These are phyloP conservation scores for Eupithecia exiguata DNA, from an alignment of 2,888 invertebrate species.

Conservation along the genomic window DNA sequence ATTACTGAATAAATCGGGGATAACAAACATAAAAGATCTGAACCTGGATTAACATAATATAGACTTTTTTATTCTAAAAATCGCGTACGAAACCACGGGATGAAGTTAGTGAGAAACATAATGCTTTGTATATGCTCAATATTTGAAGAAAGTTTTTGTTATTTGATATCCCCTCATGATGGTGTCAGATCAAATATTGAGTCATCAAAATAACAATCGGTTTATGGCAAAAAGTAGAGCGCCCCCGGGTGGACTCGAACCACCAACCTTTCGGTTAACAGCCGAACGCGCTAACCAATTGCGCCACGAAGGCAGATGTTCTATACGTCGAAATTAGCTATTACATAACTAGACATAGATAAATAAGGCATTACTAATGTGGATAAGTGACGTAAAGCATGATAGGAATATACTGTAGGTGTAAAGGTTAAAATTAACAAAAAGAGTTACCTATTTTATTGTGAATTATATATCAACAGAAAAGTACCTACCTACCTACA, in stretches of 20 bases:
- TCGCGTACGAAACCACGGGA: no score
- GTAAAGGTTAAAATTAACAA: background rate
- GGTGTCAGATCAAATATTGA: no score
- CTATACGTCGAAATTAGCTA: slow-evolving; percentile 47
- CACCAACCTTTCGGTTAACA: slow-evolving; percentile 99
- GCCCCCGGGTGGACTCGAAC: slow-evolving; percentile 99
- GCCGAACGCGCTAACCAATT: slow-evolving; percentile 98
- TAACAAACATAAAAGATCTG: no score
- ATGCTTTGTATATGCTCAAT: no score
- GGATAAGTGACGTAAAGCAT: background rate
- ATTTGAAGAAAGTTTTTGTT: no score
- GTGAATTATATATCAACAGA: background rate
- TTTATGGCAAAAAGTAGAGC: slow-evolving; percentile 71
- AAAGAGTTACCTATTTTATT: background rate
- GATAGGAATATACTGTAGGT: background rate
- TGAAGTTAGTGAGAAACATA: no score
- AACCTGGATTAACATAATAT: no score
- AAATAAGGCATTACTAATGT: background rate
- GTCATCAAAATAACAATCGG: no score
- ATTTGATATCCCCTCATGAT: no score
- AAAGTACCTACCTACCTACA: background rate
- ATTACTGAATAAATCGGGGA: no score
- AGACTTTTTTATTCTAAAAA: no score
- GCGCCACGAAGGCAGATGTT: slow-evolving; percentile 73
- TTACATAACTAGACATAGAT: slow-evolving; percentile 28